phyloP scores from a whole-genome alignment of 2,888 invertebrate genomes.

The Sphaerophoria taeniata region DNA sequence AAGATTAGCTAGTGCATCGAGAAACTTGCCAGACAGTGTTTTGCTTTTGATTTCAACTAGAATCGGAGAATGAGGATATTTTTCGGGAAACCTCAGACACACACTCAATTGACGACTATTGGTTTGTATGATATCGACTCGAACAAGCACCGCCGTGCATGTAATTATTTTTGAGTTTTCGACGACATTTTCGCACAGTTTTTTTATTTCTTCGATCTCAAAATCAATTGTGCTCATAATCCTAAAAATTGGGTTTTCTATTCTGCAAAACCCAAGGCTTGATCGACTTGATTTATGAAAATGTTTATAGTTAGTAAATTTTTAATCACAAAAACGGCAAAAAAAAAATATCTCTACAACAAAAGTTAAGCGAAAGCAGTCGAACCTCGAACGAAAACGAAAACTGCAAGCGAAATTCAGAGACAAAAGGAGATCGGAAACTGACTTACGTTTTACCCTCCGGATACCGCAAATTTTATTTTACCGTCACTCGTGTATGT shows the following conservation, averaged over 20 bases:
- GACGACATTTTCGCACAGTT: conserved; percentile 86
- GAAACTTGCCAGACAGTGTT: conserved; percentile 86
- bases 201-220: conserved; percentile 87
- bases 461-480: too few relatives aligned
- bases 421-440: too few relatives aligned
- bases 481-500: too few relatives aligned
- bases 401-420: too few relatives aligned
- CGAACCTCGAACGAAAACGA: too few relatives aligned
- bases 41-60: conserved; percentile 89
- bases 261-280: conserved; percentile 35
- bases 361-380: too few relatives aligned
- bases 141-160: conserved; percentile 87
- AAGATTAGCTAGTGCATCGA: conserved; percentile 85
- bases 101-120: conserved; percentile 86
- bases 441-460: too few relatives aligned
- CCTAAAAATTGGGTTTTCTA: conserved; percentile 45
- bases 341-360: too few relatives aligned
- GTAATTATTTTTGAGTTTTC: conserved; percentile 86
- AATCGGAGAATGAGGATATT: conserved; percentile 86
- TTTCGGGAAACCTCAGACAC: conserved; percentile 87
- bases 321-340: not conserved
- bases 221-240: conserved; percentile 87
- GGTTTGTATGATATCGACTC: conserved; percentile 87
- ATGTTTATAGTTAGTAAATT: conserved; percentile 26
- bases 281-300: not conserved